Evolutionary conservation across 2,888 invertebrate species (phyloP), one percentile per base, ranked within the genome.

Genomic region (Poecilus cupreus): DNA sequence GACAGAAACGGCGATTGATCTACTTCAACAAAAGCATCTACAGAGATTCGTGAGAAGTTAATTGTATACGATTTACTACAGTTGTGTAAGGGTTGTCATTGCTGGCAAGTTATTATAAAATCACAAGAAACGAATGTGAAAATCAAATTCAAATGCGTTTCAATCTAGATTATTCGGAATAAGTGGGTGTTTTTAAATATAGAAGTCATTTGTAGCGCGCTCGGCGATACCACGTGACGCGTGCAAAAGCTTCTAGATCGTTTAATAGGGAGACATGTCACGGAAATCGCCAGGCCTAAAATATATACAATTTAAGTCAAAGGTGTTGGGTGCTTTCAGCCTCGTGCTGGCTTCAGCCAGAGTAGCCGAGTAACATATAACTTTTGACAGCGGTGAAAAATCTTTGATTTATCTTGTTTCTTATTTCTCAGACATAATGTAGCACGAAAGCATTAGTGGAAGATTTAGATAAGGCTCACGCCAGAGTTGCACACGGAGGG

Each of bases 381-480:
- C 74, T 75, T 75, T 75, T 75, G 74, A 75, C 51, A 75, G 74
- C 74, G 74, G 49, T 22, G 74, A 75, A 32, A 75, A 75, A 75
- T 75, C 74, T 75, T 75, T 75, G 74, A 75, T 75, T 75, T 75
- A 75, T 75, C 74, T 75, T 75, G 49, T 49, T 75, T 75, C 74
- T 75, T 75, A 75, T 75, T 75, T 51, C 74, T 75, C 26, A 24
- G 74, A 75, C 74, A 75, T 75, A 51, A 51, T 60, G 60, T 46
- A 51, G 74, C 74, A 75, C 49, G 74, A 75, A 75, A 51, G 74
- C 51, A 75, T 75, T 75, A 75, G 74, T 26, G 49, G 51, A 75
- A 75, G 74, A 75, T 75, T 75, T 75, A 75, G 74, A 75, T 75
- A 75, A 75, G 74, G 43, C 74, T 16, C 74, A 75, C 74, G 72